Base-by-base conservation (phyloP, 2,888 invertebrate species). In the Baccha elongata region DNA sequence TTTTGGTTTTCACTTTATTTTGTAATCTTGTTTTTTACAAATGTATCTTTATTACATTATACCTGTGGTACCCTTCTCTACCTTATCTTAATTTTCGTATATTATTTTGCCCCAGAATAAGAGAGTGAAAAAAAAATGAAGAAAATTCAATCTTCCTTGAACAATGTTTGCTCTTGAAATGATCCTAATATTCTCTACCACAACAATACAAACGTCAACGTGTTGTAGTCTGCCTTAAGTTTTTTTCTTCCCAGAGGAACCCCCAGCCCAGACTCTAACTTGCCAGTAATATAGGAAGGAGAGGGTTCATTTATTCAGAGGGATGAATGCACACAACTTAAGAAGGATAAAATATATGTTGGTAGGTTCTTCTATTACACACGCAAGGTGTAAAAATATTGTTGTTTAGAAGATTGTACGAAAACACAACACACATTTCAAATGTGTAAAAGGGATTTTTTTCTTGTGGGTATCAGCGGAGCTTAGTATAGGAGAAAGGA, bases 101-200 rank as follows among this genome's bases (percentile, higher is more conserved):
- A 3, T 10, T 21, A 4, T 8, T 68, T 29, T 32, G 11, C 15
- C 11, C 1, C n/a, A n/a, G 10, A 40, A 29, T 8, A 7, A 11
- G 13, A 29, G 15, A 23, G 15, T n/a, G n/a, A n/a, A n/a, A 23
- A 55, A 32, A 23, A 48, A 42, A 75, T 32, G 13, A 37, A 69
- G 68, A 71, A 72, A 76, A 83, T 73, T 73, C 78, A 78, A 83
- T 78, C 68, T 73, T 52, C 50, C 35, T 62, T 37, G 21, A 76
- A 67, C 62, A 76, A 72, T 76, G 62, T 76, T 72, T 81, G 71
- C 72, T 72, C 76, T 48, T 50, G 44, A 62, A 80, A 83, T 76
- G 64, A 44, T 76, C 72, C 75, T 48, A 76, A 72, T 76, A 48
- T 65, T 50, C 67, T 60, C 50, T 35, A 74, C 74, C 64, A 42